Percentiles rank a stretch among this genome's conserved stretches.
Conservation (phyloP, 2,888 invertebrate genomes). For the Sesia apiformis region DNA sequence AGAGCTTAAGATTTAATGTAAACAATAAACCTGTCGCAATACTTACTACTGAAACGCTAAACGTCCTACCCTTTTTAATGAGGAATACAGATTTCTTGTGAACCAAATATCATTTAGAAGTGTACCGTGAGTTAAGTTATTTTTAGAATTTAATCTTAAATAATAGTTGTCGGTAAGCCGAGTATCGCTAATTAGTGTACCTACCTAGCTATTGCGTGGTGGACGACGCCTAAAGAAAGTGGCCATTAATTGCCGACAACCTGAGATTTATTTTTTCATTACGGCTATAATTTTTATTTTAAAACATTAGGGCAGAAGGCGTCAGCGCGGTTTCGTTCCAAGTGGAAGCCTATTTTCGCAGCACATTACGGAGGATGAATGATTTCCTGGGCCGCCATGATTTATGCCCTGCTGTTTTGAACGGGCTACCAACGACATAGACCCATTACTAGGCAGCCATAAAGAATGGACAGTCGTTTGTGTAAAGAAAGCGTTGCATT, state of each 20-base stretch:
- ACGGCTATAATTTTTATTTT: constrained; percentile 44
- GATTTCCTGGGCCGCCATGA: constrained; percentile 69
- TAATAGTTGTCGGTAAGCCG: no score
- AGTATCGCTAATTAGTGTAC: no score
- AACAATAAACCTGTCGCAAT: no score
- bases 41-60: no score
- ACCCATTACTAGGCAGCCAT: constrained; percentile 47
- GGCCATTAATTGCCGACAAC: constrained; percentile 2
- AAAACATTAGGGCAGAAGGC: constrained; percentile 54
- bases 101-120: no score
- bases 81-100: no score
- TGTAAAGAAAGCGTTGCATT: constrained; percentile 50
- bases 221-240: constrained; percentile 10
- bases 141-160: no score
- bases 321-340: constrained; percentile 35
- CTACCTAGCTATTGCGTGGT: no score
- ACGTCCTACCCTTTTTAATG: no score
- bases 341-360: constrained; percentile 71
- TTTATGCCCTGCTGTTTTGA: constrained; percentile 51
- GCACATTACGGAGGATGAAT: constrained; percentile 71
- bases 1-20: no score
- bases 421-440: constrained; percentile 36
- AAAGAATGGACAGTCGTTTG: constrained; percentile 63
- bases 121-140: no score
- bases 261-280: constrained; percentile 43